These are phyloP conservation scores for Edolisoma coerulescens DNA, from an alignment of 2,113 vertebrate species.

Conservation along the genomic window DNA sequence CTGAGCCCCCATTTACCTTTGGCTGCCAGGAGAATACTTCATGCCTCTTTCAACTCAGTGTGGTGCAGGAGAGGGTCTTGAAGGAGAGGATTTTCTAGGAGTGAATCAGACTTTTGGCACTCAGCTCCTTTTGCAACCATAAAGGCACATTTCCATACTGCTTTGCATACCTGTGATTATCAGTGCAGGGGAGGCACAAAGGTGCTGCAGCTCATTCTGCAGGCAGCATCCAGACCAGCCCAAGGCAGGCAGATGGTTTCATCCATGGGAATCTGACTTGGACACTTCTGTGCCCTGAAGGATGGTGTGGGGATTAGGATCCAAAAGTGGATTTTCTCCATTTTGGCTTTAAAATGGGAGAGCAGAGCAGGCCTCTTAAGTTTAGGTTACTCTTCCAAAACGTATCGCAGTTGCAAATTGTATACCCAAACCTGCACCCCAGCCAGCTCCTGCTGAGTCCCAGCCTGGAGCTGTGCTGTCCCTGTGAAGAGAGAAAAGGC, in stretches of 20 bases:
- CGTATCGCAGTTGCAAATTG: background rate
- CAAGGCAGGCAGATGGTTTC: background rate
- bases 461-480: background rate
- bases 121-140: background rate
- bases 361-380: background rate
- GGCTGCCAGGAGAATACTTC: background rate
- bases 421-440: background rate
- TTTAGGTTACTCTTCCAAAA: background rate
- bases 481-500: background rate
- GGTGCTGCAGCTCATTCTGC: background rate
- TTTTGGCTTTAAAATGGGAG: background rate
- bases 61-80: background rate
- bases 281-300: background rate
- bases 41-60: background rate
- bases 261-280: background rate
- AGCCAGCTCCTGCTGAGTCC: background rate
- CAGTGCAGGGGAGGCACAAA: background rate
- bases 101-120: background rate
- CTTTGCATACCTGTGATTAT: background rate
- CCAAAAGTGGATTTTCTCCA: background rate
- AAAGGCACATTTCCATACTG: background rate
- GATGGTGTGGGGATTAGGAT: background rate
- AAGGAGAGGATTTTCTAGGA: background rate
- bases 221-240: background rate
- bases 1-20: background rate